Evolutionary conservation across 2,113 vertebrate genomes (phyloP), one percentile per base, ranked within the genome.

Genomic region (Etia nguti): DNA sequence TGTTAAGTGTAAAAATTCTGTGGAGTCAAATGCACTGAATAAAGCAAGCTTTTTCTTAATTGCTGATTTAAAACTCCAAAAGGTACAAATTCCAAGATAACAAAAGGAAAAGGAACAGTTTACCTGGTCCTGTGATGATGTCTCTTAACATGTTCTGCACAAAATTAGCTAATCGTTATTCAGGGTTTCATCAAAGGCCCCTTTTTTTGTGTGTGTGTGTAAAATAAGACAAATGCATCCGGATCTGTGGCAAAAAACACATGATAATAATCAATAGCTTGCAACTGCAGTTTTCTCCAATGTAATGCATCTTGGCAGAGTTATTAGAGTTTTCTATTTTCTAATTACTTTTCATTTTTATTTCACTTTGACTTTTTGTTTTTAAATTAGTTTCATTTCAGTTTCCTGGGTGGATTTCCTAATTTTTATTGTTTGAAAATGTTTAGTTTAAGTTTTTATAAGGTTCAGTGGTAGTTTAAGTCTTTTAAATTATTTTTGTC

Each of bases 201-300:
- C 24, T 48, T 75, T 52, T 48, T 75, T 29, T n/a, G n/a, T n/a
- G n/a, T n/a, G n/a, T n/a, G 11, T 77, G 16, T 75, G 26, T 4
- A 29, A 75, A 26, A 46, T n/a, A 20, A 8, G 15, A 20, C 41
- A 46, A 29, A 48, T 48, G 4, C 15, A 4, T 38, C 5, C 1
- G 0, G 22, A 48, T 75, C 22, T 1, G 22, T 8, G 13, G 2
- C 38, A 52, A 8, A 10, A 10, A 68, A 4, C 3, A 1, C 29
- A 34, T 20, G 4, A 20, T 38, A n/a, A 65, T n/a, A 65, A 36
- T 62, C 59, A 50, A 54, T 22, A 68, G 6, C 34, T 68, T 38
- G 11, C 34, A 65, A 60, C 15, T 31, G 29, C 57, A 20, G 5
- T 62, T 62, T 34, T 1, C 36, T 68, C 11, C n/a, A 70, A 0